Percentiles rank a stretch among this genome's conserved stretches.
phyloP scores from a whole-genome alignment of 2,797 vertebrate species.

The Danio jaintianensis region DNA sequence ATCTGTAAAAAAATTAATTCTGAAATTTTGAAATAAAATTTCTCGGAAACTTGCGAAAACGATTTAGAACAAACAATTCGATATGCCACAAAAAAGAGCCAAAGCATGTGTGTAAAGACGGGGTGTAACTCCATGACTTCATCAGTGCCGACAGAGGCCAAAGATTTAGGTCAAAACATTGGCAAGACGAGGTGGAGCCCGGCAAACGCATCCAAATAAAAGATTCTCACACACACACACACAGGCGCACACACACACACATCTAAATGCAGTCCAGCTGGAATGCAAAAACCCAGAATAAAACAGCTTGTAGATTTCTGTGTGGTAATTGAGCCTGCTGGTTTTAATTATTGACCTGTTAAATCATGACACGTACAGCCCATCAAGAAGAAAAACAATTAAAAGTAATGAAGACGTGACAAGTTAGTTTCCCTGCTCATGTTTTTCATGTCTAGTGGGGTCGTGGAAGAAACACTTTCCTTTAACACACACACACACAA shows the following conservation, averaged over 20 bases:
- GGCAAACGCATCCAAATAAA: conserved; percentile 37
- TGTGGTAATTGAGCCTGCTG: conserved; percentile 31
- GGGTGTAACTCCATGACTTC: conserved; percentile 46
- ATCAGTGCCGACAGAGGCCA: not conserved
- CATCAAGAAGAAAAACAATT: conserved; percentile 38
- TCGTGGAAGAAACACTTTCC: conserved; percentile 23
- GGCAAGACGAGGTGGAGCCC: conserved; percentile 36
- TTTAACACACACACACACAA: conserved; percentile 52
- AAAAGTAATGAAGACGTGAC: conserved; percentile 30
- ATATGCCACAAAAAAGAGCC: not conserved
- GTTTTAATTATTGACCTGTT: conserved; percentile 27
- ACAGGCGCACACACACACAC: not conserved
- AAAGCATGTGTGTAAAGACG: not conserved
- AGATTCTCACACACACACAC: not conserved
- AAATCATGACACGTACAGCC: conserved; percentile 30
- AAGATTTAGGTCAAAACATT: conserved; percentile 38
- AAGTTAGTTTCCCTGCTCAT: conserved; percentile 29
- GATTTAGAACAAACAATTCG: not conserved
- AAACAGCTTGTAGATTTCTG: conserved; percentile 11
- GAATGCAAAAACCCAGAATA: conserved; percentile 14
- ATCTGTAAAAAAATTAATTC: too few species aligned
- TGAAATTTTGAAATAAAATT: not conserved
- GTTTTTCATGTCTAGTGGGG: conserved; percentile 16
- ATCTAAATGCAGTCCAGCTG: conserved; percentile 13
- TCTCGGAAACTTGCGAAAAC: not conserved